Percentiles rank a stretch among this genome's conserved stretches.
These are phyloP conservation scores for Sphyrna mokarran DNA, from an alignment of 2,113 vertebrate species.

Conservation along the genomic window DNA sequence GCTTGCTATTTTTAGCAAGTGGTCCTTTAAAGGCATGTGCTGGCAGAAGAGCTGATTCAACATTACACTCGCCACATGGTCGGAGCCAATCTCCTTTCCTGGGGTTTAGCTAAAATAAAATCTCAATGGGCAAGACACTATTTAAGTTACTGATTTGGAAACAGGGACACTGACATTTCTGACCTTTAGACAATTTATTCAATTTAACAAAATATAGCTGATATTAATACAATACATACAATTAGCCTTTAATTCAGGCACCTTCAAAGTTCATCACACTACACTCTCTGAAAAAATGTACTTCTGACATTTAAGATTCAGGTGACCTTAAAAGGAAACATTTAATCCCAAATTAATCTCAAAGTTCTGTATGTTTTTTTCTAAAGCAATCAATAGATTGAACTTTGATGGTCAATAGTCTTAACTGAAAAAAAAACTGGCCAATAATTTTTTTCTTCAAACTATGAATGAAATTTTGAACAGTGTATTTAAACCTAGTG, in stretches of 20 bases:
- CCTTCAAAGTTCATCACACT: neutral
- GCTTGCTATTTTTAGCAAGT: slow-evolving; percentile 63
- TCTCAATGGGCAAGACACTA: slow-evolving; percentile 16
- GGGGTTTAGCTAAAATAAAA: slow-evolving; percentile 26
- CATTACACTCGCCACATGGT: slow-evolving; percentile 18
- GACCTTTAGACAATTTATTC: neutral
- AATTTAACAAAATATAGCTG: neutral
- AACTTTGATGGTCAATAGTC: neutral
- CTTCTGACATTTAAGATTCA: neutral
- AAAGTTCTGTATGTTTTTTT: neutral
- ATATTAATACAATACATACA: neutral
- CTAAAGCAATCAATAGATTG: neutral
- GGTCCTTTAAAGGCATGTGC: slow-evolving; percentile 52
- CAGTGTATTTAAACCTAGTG: neutral
- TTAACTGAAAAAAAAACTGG: neutral
- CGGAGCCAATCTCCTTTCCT: slow-evolving; percentile 23
- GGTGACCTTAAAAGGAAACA: neutral
- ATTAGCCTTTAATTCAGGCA: neutral
- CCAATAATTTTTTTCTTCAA: neutral
- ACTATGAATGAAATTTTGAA: neutral
- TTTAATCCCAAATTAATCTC: neutral
- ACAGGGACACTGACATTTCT: neutral
- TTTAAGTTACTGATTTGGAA: slow-evolving; percentile 30
- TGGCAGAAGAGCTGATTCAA: slow-evolving; percentile 48
- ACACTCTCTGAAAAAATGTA: neutral